Evolutionary conservation across 2,113 vertebrate species (phyloP), one percentile per base, ranked within the genome.

Genomic region (Charina bottae): DNA sequence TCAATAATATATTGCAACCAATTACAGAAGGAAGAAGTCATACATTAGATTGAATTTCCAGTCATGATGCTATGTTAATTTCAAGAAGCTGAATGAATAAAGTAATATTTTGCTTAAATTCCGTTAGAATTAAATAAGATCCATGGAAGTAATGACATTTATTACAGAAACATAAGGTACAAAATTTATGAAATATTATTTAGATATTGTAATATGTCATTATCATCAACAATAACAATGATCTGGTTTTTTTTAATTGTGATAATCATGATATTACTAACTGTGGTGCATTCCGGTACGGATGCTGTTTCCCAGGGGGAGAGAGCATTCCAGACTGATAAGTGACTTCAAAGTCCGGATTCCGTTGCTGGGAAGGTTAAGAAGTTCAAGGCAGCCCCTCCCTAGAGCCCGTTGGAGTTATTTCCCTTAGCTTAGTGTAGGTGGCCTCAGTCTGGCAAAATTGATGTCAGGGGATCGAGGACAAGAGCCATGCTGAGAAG

Each of bases 1-100:
- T 54, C n/a, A 89, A 85, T 85, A 92, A 85, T 60, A 84, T 89
- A 92, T 62, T 92, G 91, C 87, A 89, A 64, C 56, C 58, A 92
- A 55, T 92, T 89, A 54, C 23, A 64, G 21, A 13, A 64, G 56
- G 28, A 60, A 92, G 46, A 92, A 89, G 28, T 92, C 2, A 89
- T 60, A 92, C 60, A 88, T 53, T 84, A 89, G 42, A 24, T 28
- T 53, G 56, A 53, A 49, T 89, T 92, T 89, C 23, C 8, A 60
- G 58, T 62, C 46, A 84, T 92, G 84, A 89, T 84, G 60, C 62
- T 91, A 88, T 55, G 87, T 84, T 89, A 89, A 92, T 84, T 92
- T 62, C n/a, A 92, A 84, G 87, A 84, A 84, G n/a, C 53, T 33
- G n/a, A 37, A 85, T 62, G 23, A 37, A 37, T 89, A 42, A 58